Evolutionary conservation across 1,140 invertebrate genomes (phyloP).

Genomic region (Drosophila rhopaloa): DNA sequence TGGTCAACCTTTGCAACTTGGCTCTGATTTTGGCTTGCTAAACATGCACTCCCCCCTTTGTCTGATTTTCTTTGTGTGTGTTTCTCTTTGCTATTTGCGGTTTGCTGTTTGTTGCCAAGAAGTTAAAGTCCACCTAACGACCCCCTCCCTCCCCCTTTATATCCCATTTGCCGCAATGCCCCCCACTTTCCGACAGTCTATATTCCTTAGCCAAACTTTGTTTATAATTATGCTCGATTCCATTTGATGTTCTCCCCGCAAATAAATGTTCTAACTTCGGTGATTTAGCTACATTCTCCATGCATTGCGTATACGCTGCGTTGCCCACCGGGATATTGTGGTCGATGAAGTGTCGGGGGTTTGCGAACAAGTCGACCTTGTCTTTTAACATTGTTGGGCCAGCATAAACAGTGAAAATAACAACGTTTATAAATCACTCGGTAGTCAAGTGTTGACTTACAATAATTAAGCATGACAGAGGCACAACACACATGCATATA

Average conservation of each 20-base stretch:
- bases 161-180: not conserved
- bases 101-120: constrained; percentile 69
- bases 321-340: constrained; percentile 12
- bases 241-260: constrained; percentile 26
- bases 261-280: constrained; percentile 43
- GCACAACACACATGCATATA: constrained; percentile 11
- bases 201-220: constrained; percentile 42
- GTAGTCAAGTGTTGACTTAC: constrained; percentile 66
- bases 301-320: constrained; percentile 45
- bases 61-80: constrained; percentile 17
- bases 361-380: constrained; percentile 43
- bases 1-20: constrained; percentile 74
- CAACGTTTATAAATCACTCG: constrained; percentile 61
- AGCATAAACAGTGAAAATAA: constrained; percentile 39
- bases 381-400: constrained; percentile 27
- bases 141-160: not conserved
- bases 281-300: constrained; percentile 22
- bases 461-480: constrained; percentile 64
- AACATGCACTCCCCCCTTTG: constrained; percentile 24
- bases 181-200: constrained; percentile 17
- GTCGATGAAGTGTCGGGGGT: constrained; percentile 7
- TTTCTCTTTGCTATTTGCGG: constrained; percentile 57
- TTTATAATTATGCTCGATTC: constrained; percentile 67
- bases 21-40: constrained; percentile 69
- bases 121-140: constrained; percentile 27